A percentile compares a stretch with the other conserved stretches of the same genome.
Evolutionary conservation across 2,888 invertebrate genomes (phyloP).

Genomic region (Oxyscelio sp.): DNA sequence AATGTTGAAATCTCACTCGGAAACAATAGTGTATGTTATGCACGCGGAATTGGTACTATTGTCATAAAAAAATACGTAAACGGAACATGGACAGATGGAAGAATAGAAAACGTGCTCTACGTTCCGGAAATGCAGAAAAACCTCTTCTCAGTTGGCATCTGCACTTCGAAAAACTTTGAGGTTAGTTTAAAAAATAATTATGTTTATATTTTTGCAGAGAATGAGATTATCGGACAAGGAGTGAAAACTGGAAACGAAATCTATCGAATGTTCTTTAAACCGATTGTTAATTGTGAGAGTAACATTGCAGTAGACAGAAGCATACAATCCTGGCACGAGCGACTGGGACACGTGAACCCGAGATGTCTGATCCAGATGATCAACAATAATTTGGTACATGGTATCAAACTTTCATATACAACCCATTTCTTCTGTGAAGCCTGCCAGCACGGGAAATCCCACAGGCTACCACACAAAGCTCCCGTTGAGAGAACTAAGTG

Average conservation of each 20-base stretch:
- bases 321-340: neutral
- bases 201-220: neutral
- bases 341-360: neutral
- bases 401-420: neutral
- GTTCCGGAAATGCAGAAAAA: constrained; percentile 42
- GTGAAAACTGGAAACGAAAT: constrained; percentile 47
- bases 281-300: neutral
- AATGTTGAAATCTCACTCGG: constrained; percentile 24
- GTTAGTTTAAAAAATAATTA: constrained; percentile 18
- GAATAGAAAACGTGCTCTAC: constrained; percentile 43
- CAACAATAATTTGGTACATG: neutral
- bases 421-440: neutral
- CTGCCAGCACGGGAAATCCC: neutral
- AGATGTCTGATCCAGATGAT: neutral
- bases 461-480: no score
- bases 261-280: constrained; percentile 9
- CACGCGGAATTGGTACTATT: constrained; percentile 24
- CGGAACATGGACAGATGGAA: constrained; percentile 10
- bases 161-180: constrained; percentile 20
- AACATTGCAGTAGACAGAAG: no score
- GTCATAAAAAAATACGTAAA: constrained; percentile 4
- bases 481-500: neutral
- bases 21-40: neutral
- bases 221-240: neutral
- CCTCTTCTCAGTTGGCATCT: constrained; percentile 47